A percentile compares a stretch with the other conserved stretches of the same genome.
phyloP scores from a whole-genome alignment of 1,140 invertebrate genomes.

The Drosophila biarmipes region DNA sequence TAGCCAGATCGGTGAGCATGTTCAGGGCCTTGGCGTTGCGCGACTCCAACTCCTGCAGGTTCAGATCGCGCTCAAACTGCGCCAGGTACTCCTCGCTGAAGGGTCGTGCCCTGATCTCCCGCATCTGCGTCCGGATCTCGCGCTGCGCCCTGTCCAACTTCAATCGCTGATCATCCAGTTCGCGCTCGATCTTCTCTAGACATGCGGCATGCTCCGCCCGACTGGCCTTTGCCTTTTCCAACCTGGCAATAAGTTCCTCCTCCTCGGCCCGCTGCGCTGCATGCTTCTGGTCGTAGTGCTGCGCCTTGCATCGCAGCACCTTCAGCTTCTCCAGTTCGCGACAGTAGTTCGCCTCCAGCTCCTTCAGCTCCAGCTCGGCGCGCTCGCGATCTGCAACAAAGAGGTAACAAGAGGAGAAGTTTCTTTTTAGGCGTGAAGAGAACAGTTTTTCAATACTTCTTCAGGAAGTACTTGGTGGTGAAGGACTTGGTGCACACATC shows the following conservation, averaged over 20 bases:
- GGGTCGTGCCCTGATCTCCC: constrained; percentile 55
- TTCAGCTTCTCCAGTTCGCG: constrained; percentile 59
- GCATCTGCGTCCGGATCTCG: constrained; percentile 66
- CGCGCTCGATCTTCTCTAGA: constrained; percentile 61
- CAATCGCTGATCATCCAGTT: constrained; percentile 69
- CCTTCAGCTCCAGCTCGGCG: constrained; percentile 52
- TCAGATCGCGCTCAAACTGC: constrained; percentile 75
- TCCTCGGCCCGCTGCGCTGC: constrained; percentile 41
- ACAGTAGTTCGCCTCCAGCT: constrained; percentile 52
- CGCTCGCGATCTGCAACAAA: constrained; percentile 42
- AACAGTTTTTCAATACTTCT: no score
- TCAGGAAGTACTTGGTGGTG: constrained; percentile 95
- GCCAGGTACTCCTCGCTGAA: constrained; percentile 76
- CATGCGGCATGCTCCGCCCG: constrained; percentile 58
- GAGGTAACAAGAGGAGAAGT: no score
- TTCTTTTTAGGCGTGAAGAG: no score
- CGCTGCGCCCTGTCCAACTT: constrained; percentile 77
- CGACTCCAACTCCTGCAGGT: constrained; percentile 78
- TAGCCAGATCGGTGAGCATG: constrained; percentile 79
- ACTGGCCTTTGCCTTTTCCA: constrained; percentile 39
- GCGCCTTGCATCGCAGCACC: constrained; percentile 63
- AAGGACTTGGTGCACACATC: constrained; percentile 93
- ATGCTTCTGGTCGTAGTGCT: constrained; percentile 49
- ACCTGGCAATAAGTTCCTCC: constrained; percentile 32
- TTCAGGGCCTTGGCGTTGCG: constrained; percentile 83